Evolutionary conservation across 2,797 vertebrate species (phyloP).

Genomic region (Coranthus polyacanthus): DNA sequence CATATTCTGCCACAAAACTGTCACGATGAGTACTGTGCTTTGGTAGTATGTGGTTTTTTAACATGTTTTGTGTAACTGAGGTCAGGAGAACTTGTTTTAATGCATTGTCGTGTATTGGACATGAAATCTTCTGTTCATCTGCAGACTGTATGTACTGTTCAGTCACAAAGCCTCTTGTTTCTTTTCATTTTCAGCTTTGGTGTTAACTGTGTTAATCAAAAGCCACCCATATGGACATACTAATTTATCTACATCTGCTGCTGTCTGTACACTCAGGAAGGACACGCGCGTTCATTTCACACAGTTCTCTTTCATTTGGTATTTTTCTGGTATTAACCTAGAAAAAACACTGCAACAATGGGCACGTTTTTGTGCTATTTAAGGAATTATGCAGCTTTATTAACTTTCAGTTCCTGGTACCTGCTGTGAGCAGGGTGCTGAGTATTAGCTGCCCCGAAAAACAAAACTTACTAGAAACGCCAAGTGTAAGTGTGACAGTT

Average conservation of each 20-base stretch:
- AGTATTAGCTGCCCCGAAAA: conserved; percentile 13
- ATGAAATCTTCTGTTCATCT: conserved; percentile 5
- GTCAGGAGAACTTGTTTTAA: background rate
- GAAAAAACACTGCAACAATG: conserved; percentile 62
- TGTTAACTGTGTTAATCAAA: conserved; percentile 22
- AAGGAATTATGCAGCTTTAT: conserved; percentile 66
- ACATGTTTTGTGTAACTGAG: too few species aligned
- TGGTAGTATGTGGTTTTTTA: too few species aligned
- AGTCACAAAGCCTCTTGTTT: background rate
- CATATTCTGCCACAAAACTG: too few species aligned
- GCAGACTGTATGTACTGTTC: background rate
- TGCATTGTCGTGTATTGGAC: conserved; percentile 21
- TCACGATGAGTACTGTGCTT: too few species aligned
- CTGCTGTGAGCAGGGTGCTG: conserved; percentile 17
- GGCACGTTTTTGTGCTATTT: conserved; percentile 53
- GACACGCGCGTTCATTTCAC: conserved; percentile 37
- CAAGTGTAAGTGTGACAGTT: background rate
- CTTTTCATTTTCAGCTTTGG: conserved; percentile 10
- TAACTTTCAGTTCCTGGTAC: conserved; percentile 66
- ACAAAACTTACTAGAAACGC: conserved; percentile 14
- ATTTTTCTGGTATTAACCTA: conserved; percentile 61
- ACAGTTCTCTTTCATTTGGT: conserved; percentile 41
- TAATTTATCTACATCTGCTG: conserved; percentile 31
- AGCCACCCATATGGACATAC: too few species aligned
- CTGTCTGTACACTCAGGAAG: conserved; percentile 5